Percentiles rank a stretch among this genome's conserved stretches.
These are phyloP conservation scores for Mythimna ferrago DNA, from an alignment of 2,888 invertebrate species.

Conservation along the genomic window DNA sequence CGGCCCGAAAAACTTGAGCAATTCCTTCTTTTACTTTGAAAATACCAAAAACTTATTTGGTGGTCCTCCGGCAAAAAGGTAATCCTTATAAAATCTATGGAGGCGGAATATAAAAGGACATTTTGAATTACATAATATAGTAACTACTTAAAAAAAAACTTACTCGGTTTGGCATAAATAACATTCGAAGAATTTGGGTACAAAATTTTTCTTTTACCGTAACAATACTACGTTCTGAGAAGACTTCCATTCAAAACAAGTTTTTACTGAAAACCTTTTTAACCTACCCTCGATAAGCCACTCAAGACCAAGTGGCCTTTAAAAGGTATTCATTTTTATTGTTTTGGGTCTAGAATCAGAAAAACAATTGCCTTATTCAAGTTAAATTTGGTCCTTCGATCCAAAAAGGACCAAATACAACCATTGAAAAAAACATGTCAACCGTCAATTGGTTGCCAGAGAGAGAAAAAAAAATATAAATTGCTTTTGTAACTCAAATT, in stretches of 20 bases:
- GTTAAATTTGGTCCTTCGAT: slow-evolving; percentile 15
- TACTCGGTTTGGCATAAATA: slow-evolving; percentile 2
- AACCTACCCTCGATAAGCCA: slow-evolving; percentile 13
- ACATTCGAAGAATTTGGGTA: slow-evolving; percentile 23
- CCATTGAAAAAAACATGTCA: slow-evolving; percentile 27
- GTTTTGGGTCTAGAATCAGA: slow-evolving; percentile 31
- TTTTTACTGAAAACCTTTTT: slow-evolving; percentile 23
- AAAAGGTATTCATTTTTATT: slow-evolving; percentile 42
- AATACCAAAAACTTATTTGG: slow-evolving; percentile 46
- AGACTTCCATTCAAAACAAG: slow-evolving; percentile 12
- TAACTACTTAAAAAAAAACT: slow-evolving; percentile 32
- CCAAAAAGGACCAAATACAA: slow-evolving; percentile 9
- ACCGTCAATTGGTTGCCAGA: slow-evolving; percentile 23
- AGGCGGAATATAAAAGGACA: slow-evolving; percentile 36
- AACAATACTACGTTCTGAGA: neutral
- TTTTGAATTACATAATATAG: slow-evolving; percentile 24
- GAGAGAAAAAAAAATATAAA: slow-evolving; percentile 28
- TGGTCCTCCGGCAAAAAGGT: slow-evolving; percentile 27
- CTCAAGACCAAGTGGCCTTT: slow-evolving; percentile 25
- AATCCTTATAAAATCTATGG: slow-evolving; percentile 18
- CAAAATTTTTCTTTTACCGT: slow-evolving; percentile 7
- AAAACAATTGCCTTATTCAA: slow-evolving; percentile 22
- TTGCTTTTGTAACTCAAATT: slow-evolving; percentile 54
- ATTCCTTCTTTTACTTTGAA: slow-evolving; percentile 43
- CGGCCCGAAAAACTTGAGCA: slow-evolving; percentile 50